Evolutionary conservation across 2,888 invertebrate species (phyloP), one percentile per base, ranked within the genome.

Genomic region (Aleiodes leptofemur): DNA sequence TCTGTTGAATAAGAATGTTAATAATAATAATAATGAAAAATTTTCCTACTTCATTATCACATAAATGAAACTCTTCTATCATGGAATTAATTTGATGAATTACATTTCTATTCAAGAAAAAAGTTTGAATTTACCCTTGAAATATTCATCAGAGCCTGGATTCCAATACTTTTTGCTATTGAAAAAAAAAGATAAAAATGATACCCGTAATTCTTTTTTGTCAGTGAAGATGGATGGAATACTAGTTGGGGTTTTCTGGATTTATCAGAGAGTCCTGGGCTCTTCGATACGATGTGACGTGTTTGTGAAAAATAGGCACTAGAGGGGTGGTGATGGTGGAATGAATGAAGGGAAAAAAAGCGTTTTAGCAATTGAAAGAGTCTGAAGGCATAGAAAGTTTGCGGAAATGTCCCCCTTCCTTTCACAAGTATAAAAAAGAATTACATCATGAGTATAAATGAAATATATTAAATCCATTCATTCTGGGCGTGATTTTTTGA

Each of bases 151-250:
- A 34, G 34, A 34, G 34, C 0, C 14, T 29, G 29, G 29, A 56
- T 23, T 56, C 9, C 11, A 11, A 29, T 8, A 23, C 29, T 29
- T 7, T 56, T 8, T 56, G 14, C 14, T 56, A 14, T 56, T 56
- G 56, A 59, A 34, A 59, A 59, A 34, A 31, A 31, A 31, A 34
- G 4, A 59, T 13, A 59, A 34, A 11, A 61, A 43, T 61, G 61
- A 59, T 59, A 29, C 1, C 9, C 61, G 61, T 38, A n/a, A 61
- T 61, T 61, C 16, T 61, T 38, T 14, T 38, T 14, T 61, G 61
- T 61, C 61, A n/a, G 38, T 61, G 3, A n/a, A 61, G 61, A 61
- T 43, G 34, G 61, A 61, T 61, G 43, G 43, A 61, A 13, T 43
- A 11, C 8, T 11, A 9, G 34, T 38, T 31, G 34, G 61, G 43